Percentiles rank a stretch among this genome's conserved stretches.
phyloP scores from a whole-genome alignment of 2,113 vertebrate species.

The Phyllostomus hastatus region DNA sequence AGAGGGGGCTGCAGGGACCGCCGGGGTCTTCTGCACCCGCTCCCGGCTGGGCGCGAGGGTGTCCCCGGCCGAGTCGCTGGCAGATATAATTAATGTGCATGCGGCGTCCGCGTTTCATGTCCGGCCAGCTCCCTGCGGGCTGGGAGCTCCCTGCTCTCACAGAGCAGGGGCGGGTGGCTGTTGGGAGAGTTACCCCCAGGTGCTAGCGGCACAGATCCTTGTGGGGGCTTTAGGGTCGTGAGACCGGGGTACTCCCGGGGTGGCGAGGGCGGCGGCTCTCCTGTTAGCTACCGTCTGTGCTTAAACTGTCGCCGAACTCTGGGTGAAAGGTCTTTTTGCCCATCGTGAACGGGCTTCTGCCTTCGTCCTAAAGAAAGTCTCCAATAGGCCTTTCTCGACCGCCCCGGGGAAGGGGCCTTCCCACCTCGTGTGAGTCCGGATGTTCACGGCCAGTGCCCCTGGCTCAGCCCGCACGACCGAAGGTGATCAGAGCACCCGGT shows the following conservation, averaged over 20 bases:
- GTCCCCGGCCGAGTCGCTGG: not conserved
- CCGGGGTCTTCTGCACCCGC: not conserved
- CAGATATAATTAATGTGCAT: not conserved
- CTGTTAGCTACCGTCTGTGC: too few species aligned
- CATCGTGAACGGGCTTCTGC: not conserved
- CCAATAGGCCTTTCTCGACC: not conserved
- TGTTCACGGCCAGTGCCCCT: too few species aligned
- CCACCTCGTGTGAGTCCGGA: not conserved
- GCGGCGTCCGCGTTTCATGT: not conserved
- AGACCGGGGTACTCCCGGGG: not conserved
- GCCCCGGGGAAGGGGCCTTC: not conserved
- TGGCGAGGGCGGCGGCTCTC: not conserved
- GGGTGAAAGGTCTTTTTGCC: not conserved
- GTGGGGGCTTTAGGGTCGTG: not conserved
- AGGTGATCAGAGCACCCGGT: not conserved
- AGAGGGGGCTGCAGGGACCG: not conserved
- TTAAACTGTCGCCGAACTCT: not conserved
- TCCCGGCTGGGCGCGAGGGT: not conserved
- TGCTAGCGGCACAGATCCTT: fast-evolving
- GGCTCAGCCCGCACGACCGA: too few species aligned
- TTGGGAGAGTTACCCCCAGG: not conserved
- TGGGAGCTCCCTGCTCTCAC: not conserved
- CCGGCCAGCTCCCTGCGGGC: not conserved
- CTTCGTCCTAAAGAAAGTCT: not conserved
- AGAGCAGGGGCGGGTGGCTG: not conserved